Evolutionary conservation across 1,140 invertebrate genomes (phyloP).

Genomic region (Cylas formicarius): DNA sequence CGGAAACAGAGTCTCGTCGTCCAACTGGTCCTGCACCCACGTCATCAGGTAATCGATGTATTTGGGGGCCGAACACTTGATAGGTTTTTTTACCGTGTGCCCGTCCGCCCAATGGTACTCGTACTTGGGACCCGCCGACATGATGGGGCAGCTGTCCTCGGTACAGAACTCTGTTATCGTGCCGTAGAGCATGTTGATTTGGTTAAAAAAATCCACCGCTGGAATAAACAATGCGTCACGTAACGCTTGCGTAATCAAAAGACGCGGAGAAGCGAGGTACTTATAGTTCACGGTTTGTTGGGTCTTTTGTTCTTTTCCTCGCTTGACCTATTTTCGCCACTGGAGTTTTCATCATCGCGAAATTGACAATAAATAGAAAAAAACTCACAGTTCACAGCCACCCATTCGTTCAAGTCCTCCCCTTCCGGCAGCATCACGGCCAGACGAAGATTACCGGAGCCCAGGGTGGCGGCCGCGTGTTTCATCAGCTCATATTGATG

Average conservation of each 20-base stretch:
- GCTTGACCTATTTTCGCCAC: no score
- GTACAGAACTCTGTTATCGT: slow-evolving; percentile 99
- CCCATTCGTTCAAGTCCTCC: slow-evolving; percentile 99
- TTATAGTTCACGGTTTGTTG: no score
- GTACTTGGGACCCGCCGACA: slow-evolving; percentile 97
- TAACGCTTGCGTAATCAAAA: no score
- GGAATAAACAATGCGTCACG: slow-evolving; percentile 35
- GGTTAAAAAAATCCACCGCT: slow-evolving; percentile 99
- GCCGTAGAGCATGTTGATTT: slow-evolving; percentile 99
- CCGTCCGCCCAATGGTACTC: slow-evolving; percentile 99
- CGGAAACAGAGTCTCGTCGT: slow-evolving; percentile 97
- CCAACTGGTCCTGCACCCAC: slow-evolving; percentile 98
- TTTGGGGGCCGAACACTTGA: slow-evolving; percentile 98
- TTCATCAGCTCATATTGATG: slow-evolving; percentile 99
- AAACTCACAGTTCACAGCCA: slow-evolving; percentile 92
- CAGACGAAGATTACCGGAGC: slow-evolving; percentile 91
- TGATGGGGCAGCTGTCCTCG: slow-evolving; percentile 94
- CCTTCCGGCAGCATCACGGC: slow-evolving; percentile 97
- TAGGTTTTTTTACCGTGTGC: slow-evolving; percentile 96
- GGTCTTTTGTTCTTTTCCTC: no score
- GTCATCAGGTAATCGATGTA: slow-evolving; percentile 99
- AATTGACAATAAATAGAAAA: no score
- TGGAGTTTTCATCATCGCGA: no score
- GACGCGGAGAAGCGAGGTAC: no score
- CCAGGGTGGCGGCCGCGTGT: slow-evolving; percentile 96